A percentile compares a stretch with the other conserved stretches of the same genome.
Evolutionary conservation across 2,888 invertebrate genomes (phyloP).

Genomic region (Athalia circularis): DNA sequence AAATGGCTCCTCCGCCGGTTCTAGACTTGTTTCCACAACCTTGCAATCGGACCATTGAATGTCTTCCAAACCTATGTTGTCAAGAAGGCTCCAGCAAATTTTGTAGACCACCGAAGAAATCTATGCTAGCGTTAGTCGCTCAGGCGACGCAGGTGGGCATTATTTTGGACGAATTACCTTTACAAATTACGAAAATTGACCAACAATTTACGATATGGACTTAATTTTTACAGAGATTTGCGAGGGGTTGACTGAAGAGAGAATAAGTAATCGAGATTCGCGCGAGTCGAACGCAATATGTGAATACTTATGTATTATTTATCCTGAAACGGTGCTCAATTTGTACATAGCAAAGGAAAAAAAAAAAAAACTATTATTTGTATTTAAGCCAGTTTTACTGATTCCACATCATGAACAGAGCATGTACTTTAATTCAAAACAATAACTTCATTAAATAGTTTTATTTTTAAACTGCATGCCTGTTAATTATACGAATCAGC

Average conservation of each 20-base stretch:
- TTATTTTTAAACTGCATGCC: conserved; percentile 48
- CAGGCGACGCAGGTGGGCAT: conserved; percentile 77
- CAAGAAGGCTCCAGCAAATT: conserved; percentile 84
- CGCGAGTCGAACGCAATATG: neutral
- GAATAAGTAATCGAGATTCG: neutral
- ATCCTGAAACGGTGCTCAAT: conserved; percentile 49
- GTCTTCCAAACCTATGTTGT: conserved; percentile 88
- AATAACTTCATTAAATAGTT: neutral
- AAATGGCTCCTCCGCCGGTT: conserved; percentile 81
- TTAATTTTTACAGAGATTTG: conserved; percentile 50
- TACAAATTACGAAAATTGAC: neutral
- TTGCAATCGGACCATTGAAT: conserved; percentile 83
- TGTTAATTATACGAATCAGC: conserved; percentile 61
- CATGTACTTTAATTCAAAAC: conserved; percentile 41
- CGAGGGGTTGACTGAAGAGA: conserved; percentile 48
- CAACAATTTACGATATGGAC: neutral
- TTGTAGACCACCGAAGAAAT: conserved; percentile 85
- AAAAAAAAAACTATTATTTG: conserved; percentile 44
- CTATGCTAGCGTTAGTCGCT: conserved; percentile 81
- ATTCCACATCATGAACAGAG: conserved; percentile 61
- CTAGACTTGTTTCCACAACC: conserved; percentile 83
- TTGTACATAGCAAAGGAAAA: neutral
- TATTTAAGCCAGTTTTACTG: conserved; percentile 60
- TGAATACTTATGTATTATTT: conserved; percentile 43
- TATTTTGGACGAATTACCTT: conserved; percentile 2